These are phyloP conservation scores for Aptenodytes patagonicus DNA, from an alignment of 2,113 vertebrate species.

Conservation along the genomic window DNA sequence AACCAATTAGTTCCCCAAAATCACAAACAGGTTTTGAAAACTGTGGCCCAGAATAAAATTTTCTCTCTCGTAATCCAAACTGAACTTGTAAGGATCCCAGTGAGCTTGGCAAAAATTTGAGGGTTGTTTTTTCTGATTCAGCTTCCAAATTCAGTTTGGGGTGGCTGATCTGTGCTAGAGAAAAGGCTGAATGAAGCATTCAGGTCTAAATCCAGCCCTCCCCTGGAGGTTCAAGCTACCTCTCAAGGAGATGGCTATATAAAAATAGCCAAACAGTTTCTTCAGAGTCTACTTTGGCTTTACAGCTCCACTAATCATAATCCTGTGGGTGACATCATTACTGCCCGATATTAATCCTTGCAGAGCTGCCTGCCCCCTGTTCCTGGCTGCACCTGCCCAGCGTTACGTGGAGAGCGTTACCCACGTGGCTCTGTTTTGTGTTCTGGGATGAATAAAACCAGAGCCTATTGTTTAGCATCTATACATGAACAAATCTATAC, in stretches of 20 bases:
- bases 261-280: conserved; percentile 18
- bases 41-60: not conserved
- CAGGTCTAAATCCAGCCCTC: not conserved
- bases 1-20: not conserved
- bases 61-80: not conserved
- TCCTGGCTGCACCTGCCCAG: not conserved
- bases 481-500: not conserved
- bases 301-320: not conserved
- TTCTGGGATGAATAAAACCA: not conserved
- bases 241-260: not conserved
- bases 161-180: not conserved
- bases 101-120: not conserved
- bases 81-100: not conserved
- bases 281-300: not conserved
- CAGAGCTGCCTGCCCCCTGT: not conserved
- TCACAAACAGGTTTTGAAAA: not conserved
- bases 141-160: not conserved
- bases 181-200: not conserved
- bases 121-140: not conserved
- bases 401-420: rapidly evolving
- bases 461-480: not conserved
- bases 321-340: not conserved
- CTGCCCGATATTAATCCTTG: not conserved
- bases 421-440: not conserved
- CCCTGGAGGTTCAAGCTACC: not conserved